Evolutionary conservation across 2,797 vertebrate genomes (phyloP).

Genomic region (Arrhamphus sclerolepis): DNA sequence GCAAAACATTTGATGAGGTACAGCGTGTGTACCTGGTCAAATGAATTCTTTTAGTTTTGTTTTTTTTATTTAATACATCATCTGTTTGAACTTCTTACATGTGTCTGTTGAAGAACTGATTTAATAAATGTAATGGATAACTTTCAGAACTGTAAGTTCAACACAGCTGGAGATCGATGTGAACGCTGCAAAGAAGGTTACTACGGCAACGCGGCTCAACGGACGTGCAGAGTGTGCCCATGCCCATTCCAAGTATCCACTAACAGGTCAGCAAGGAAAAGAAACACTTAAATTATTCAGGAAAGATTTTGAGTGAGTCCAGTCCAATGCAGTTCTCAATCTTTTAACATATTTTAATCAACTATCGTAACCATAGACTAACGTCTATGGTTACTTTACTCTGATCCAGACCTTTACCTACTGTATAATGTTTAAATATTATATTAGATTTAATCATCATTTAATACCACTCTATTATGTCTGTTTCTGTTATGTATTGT

Average conservation of each 20-base stretch:
- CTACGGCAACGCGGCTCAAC: slow-evolving; percentile 82
- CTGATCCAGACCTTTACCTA: not conserved
- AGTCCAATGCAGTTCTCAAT: not conserved
- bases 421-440: not conserved
- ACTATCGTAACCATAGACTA: too few relatives aligned
- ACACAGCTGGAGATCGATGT: slow-evolving; percentile 90
- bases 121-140: slow-evolving; percentile 28
- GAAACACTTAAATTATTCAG: not conserved
- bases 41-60: too few relatives aligned
- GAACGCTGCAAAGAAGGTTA: slow-evolving; percentile 91
- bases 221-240: slow-evolving; percentile 85
- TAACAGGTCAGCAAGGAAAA: slow-evolving; percentile 83
- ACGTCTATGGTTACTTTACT: too few relatives aligned
- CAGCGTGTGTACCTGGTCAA: too few relatives aligned
- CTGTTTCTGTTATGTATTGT: too few relatives aligned
- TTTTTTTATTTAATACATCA: too few relatives aligned
- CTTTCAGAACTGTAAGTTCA: slow-evolving; percentile 88
- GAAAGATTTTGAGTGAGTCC: too few relatives aligned
- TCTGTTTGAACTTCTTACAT: not conserved
- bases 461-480: too few relatives aligned
- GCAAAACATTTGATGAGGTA: not conserved
- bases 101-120: not conserved
- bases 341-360: not conserved
- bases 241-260: slow-evolving; percentile 82
- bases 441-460: too few relatives aligned